Evolutionary conservation across 2,113 vertebrate species (phyloP), one percentile per base, ranked within the genome.

Genomic region (Heterotilapia buettikoferi): DNA sequence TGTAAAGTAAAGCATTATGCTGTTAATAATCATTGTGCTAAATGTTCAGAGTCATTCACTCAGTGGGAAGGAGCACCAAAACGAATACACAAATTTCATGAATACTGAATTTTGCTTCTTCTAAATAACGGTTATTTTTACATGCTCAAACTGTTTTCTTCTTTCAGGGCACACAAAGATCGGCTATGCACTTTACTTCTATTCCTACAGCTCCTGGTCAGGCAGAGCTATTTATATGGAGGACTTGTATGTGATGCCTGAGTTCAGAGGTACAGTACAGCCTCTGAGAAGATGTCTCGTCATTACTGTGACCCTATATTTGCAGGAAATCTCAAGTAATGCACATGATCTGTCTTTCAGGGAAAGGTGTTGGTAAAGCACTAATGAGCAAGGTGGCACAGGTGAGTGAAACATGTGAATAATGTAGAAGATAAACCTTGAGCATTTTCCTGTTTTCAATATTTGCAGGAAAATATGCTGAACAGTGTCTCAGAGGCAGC

Each of bases 201-300:
- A 94, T 73, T 92, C 92, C 47, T 98, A 98, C 86, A 96, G 96
- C 73, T 96, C 96, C 2, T 96, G 92, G 92, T 29, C 2, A 59
- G 56, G 56, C 26, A 59, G 26, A 59, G 56, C 56, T 24, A 57
- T 57, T 57, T 57, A 57, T 57, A 57, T 57, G 54, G 4, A 57
- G 54, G 54, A 57, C 54, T 3, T 57, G 7, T 57, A 57, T 5
- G 54, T 57, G 54, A 57, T 57, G 54, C 54, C 54, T 14, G 54
- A 26, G 24, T 57, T 57, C 54, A 57, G 54, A 57, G 54, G 54
- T 57, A 26, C 24, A 57, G 54, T 26, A 57, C 54, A 57, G 24
- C 24, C 12, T 57, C 54, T 57, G 54, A 57, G 1, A 57, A 57
- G 12, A 14, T 57, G 12, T 57, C 54, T 8, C 54, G 26, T 57